Percentiles rank a stretch among this genome's conserved stretches.
These are phyloP conservation scores for Allobates femoralis DNA, from an alignment of 2,797 vertebrate species.

Conservation along the genomic window DNA sequence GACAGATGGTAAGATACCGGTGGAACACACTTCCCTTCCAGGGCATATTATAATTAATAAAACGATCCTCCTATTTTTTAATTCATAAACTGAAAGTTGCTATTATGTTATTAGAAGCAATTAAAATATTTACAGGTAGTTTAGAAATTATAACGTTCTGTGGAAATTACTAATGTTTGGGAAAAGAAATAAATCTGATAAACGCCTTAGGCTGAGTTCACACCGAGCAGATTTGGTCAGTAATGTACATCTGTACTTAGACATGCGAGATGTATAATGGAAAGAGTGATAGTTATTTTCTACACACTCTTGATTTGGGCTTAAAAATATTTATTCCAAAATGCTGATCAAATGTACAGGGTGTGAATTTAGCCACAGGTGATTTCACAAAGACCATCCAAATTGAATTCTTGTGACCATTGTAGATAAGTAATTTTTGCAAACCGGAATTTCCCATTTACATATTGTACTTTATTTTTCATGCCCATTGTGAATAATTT, in stretches of 20 bases:
- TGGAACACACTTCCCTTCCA: neutral
- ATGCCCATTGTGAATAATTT: no score
- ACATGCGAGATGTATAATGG: neutral
- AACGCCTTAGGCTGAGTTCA: neutral
- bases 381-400: neutral
- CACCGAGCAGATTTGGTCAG: neutral
- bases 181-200: neutral
- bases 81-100: neutral
- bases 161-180: neutral
- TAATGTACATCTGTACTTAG: neutral
- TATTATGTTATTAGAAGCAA: neutral
- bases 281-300: neutral
- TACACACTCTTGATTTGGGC: neutral
- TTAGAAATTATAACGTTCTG: neutral
- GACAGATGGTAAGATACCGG: conserved; percentile 74
- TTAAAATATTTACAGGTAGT: neutral
- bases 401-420: neutral
- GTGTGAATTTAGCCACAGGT: neutral
- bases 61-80: neutral
- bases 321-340: neutral
- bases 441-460: no score
- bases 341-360: neutral
- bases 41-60: neutral
- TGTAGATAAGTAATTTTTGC: no score
- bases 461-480: no score